A percentile compares a stretch with the other conserved stretches of the same genome.
Conservation (phyloP, 2,113 vertebrate species). For the Rhea pennata region DNA sequence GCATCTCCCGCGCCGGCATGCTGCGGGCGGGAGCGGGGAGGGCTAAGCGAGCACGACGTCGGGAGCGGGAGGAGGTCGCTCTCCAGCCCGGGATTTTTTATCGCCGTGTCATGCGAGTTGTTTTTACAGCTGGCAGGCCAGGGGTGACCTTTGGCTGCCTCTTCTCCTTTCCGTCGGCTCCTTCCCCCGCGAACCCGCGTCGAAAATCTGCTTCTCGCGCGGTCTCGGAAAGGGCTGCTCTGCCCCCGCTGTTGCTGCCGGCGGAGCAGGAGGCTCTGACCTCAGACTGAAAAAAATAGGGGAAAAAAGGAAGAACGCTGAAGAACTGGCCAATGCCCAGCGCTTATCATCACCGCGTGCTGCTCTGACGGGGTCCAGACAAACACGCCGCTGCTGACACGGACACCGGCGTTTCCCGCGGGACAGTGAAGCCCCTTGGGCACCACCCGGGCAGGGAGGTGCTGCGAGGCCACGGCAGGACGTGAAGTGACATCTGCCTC, state of each 20-base stretch:
- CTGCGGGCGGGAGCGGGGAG: neutral
- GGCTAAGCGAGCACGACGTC: neutral
- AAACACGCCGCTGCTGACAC: neutral
- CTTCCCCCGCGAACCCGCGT: neutral
- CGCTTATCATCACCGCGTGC: rapidly evolving
- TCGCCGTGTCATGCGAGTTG: constrained; percentile 25
- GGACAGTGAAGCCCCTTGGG: neutral
- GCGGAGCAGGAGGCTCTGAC: neutral
- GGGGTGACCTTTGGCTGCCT: constrained; percentile 64
- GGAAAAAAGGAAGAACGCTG: neutral
- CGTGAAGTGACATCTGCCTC: neutral
- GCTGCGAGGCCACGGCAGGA: neutral
- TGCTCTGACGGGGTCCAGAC: neutral
- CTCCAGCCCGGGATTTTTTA: constrained; percentile 32
- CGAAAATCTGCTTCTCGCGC: neutral
- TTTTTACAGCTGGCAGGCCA: constrained; percentile 56
- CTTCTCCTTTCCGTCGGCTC: constrained; percentile 42
- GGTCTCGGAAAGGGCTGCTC: neutral
- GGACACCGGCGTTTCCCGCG: rapidly evolving
- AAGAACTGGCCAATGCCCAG: neutral
- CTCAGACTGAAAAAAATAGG: neutral
- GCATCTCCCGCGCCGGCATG: rapidly evolving
- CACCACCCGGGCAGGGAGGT: neutral
- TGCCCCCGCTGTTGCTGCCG: neutral
- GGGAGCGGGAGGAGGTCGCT: constrained; percentile 1